Percentiles rank a stretch among this genome's conserved stretches.
phyloP scores from a whole-genome alignment of 2,113 vertebrate genomes.

The Vombatus ursinus region DNA sequence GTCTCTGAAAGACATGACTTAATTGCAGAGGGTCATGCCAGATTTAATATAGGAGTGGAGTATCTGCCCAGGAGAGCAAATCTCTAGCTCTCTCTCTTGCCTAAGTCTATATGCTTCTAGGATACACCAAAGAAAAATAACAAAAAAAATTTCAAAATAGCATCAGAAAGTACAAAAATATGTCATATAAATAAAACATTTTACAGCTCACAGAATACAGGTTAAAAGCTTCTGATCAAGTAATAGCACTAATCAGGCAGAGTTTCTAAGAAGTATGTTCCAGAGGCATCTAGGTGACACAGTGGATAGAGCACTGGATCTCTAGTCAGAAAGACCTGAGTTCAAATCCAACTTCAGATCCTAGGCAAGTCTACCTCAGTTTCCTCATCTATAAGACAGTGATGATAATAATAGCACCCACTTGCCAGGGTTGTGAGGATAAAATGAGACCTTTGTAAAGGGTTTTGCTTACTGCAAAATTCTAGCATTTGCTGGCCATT shows the following conservation, averaged over 20 bases:
- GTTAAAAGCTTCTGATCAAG: background rate
- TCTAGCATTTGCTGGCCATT: background rate
- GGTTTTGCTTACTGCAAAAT: background rate
- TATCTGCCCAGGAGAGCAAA: background rate
- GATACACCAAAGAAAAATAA: background rate
- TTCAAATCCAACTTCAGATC: background rate
- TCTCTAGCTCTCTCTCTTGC: background rate
- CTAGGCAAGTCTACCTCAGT: background rate
- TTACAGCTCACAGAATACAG: background rate
- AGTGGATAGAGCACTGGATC: background rate
- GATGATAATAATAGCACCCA: background rate
- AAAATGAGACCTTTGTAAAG: background rate
- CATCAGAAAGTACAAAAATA: background rate
- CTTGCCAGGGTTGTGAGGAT: background rate
- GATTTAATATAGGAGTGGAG: background rate
- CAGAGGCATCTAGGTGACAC: background rate
- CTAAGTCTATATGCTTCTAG: background rate
- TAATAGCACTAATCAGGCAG: background rate
- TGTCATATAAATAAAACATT: background rate
- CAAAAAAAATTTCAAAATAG: background rate
- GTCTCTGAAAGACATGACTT: slow-evolving; percentile 27
- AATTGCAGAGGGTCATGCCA: background rate
- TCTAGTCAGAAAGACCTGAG: background rate
- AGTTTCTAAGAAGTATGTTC: no score
- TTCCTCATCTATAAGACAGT: background rate